A percentile compares a stretch with the other conserved stretches of the same genome.
Conservation (phyloP, 2,888 invertebrate genomes). For the Lepidocyrtinus sp. region DNA sequence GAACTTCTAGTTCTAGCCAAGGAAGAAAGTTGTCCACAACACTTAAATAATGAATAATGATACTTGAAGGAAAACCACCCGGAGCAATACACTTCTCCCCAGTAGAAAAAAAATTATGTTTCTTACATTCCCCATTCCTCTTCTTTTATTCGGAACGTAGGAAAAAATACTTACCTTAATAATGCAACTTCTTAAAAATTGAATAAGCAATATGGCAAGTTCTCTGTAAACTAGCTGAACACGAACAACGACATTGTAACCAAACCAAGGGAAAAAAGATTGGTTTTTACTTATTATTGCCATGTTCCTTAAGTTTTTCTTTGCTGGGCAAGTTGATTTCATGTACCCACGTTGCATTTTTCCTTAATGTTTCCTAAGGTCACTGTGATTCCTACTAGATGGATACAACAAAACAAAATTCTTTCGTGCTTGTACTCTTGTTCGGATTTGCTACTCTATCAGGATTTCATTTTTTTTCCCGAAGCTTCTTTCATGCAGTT, state of each 20-base stretch:
- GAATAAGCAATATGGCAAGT: slow-evolving; percentile 46
- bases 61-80: slow-evolving; percentile 63
- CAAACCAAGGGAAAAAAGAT: not conserved
- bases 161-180: slow-evolving; percentile 34
- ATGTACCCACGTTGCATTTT: slow-evolving; percentile 9
- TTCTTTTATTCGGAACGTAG: slow-evolving; percentile 37
- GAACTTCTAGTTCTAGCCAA: not conserved
- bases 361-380: not conserved
- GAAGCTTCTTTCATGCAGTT: slow-evolving; percentile 32
- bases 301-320: not conserved
- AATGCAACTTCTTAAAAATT: slow-evolving; percentile 41
- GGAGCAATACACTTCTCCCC: slow-evolving; percentile 55
- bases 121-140: not conserved
- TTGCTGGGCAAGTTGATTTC: not conserved
- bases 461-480: not conserved
- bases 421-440: not conserved
- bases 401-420: not conserved
- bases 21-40: slow-evolving; percentile 61
- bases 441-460: not conserved
- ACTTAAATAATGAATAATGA: slow-evolving; percentile 62
- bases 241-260: not conserved
- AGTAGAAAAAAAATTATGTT: slow-evolving; percentile 33
- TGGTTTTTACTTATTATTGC: slow-evolving; percentile 2
- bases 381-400: slow-evolving; percentile 1
- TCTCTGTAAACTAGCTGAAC: not conserved